Base-by-base conservation (phyloP, 2,797 vertebrate species). In the Myripristis murdjan region DNA sequence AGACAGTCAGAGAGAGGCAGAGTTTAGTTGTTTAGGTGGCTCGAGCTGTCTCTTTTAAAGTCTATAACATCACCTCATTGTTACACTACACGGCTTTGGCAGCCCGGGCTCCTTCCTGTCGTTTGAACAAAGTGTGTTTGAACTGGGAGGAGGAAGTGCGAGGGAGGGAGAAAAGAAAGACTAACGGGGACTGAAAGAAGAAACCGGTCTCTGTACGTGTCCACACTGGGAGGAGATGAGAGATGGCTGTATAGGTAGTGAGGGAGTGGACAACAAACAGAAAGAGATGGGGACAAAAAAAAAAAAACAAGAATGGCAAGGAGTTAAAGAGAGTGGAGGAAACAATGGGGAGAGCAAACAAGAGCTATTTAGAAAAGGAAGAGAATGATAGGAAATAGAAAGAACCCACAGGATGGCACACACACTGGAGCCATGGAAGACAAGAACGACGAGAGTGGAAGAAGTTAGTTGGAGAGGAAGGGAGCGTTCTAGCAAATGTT, bases 1-100 rank as follows among this genome's bases (percentile, higher is more conserved):
- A 84, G 84, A 90, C 83, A 76, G 86, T 80, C 71, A 81, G 77
- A 69, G 61, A 69, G 77, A 82, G 64, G 79, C 73, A 85, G 79
- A 39, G 53, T 43, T 77, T 26, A 6, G 73, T 68, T 90, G 74
- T 83, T 87, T 77, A 85, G 68, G 75, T 41, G 53, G 24, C 12
- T 2, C 28, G 48, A 66, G 20, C 11, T 39, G 4, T 70, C 73
- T 67, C n/a, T 49, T 71, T 69, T 68, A 75, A 83, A 37, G 58
- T 26, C 64, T 65, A 7, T 41, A 69, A 57, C 54, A 48, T 81
- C 66, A 53, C 70, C n/a, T n/a, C n/a, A n/a, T 52, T 52, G 64
- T 37, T 31, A 2, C n/a, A 16, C 3, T 31, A 0, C 16, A 14
- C 24, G 26, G 31, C 31, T 49, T 46, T 49, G 41, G 15, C 44